Evolutionary conservation across 2,888 invertebrate genomes (phyloP), one percentile per base, ranked within the genome.

Genomic region (Tenthredo distinguenda): DNA sequence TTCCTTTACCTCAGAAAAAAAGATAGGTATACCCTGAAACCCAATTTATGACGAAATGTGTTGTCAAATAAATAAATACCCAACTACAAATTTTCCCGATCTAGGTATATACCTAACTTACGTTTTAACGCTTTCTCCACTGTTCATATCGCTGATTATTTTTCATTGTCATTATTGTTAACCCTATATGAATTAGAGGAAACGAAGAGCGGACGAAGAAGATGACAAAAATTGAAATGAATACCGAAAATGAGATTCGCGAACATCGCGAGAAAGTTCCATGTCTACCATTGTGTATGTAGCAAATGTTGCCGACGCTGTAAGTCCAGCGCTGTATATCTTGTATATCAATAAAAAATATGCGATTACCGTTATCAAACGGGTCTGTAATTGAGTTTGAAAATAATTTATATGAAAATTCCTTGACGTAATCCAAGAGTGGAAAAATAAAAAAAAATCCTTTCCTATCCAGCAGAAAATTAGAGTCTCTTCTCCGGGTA

Each of bases 281-380:
- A 81, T 62, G 62, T 62, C 62, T 68, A 62, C 62, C 58, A 37
- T 58, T 50, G 76, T 88, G 86, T 88, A 89, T 88, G 90, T 90
- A 90, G 89, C 89, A 90, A 81, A 88, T 88, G 88, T 89, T 88
- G 89, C 87, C 88, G 87, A 88, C 87, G 88, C 89, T 89, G 89
- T 87, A 74, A 43, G 18, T 26, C 87, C 87, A 89, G 87, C 90
- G 90, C 90, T 92, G 92, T 92, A 92, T 91, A 92, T 92, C 91
- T 92, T 92, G 92, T 92, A 92, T 92, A 92, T 92, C 92, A 91
- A 91, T 91, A 90, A 91, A 77, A 55, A 79, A 86, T 87, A 89
- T 90, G 89, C 89, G 88, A 91, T 92, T 91, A 91, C 89, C 91
- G 91, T 92, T 91, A 86, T 87, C 68, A 7, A 58, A 58, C 55